These are phyloP conservation scores for Circaetus cinerascens DNA, from an alignment of 2,113 vertebrate genomes.

Conservation along the genomic window DNA sequence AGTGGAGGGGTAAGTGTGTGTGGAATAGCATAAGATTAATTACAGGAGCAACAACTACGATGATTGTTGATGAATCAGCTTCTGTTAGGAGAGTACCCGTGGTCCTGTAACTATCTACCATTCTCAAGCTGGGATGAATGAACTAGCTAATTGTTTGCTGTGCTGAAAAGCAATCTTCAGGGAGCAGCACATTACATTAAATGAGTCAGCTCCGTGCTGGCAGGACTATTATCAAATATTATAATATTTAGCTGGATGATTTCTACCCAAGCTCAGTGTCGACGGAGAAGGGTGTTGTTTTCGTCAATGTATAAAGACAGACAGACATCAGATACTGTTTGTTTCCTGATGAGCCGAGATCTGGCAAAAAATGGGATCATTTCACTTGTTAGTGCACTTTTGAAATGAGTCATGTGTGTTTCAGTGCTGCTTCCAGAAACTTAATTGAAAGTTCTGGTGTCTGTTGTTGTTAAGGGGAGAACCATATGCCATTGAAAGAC, in stretches of 20 bases:
- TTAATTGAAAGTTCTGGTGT: conserved; percentile 67
- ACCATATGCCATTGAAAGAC: conserved; percentile 58
- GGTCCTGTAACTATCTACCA: conserved; percentile 6
- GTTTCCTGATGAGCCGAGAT: conserved; percentile 36
- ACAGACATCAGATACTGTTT: conserved; percentile 38
- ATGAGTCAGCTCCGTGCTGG: conserved; percentile 49
- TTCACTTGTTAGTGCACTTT: conserved; percentile 58
- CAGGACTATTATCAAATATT: conserved; percentile 54
- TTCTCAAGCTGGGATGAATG: conserved; percentile 62
- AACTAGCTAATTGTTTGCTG: conserved; percentile 48
- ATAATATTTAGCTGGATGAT: conserved; percentile 42
- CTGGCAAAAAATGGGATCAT: conserved; percentile 6
- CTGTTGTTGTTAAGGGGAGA: conserved; percentile 44
- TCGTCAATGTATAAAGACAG: neutral
- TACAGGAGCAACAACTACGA: neutral
- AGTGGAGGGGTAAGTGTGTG: neutral
- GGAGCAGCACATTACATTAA: conserved; percentile 44
- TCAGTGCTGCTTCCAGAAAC: conserved; percentile 42
- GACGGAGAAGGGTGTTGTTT: neutral
- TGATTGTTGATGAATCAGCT: conserved; percentile 13
- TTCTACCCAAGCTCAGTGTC: neutral
- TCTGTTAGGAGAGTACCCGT: neutral
- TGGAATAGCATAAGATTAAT: conserved; percentile 25
- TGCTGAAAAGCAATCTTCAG: conserved; percentile 49
- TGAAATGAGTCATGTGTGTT: conserved; percentile 62